Conservation (phyloP, 1,140 invertebrate genomes). For the Drosophila albomicans region DNA sequence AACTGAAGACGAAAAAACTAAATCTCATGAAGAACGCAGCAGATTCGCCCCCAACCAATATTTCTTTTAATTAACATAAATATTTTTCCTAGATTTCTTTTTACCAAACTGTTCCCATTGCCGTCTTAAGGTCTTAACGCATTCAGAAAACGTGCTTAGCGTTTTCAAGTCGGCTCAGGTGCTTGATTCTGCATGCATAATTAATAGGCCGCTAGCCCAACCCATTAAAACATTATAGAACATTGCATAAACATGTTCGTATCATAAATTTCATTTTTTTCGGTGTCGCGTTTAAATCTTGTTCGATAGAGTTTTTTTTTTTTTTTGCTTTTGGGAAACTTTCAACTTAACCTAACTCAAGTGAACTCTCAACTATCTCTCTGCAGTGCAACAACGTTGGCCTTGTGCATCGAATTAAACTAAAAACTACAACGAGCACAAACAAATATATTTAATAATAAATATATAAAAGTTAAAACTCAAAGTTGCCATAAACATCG, state of each 20-base stretch:
- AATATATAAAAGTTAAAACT: slow-evolving; percentile 52
- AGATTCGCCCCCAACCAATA: slow-evolving; percentile 19
- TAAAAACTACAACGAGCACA: slow-evolving; percentile 45
- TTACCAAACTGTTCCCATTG: slow-evolving; percentile 57
- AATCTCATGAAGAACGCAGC: slow-evolving; percentile 28
- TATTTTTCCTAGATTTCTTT: slow-evolving; percentile 67
- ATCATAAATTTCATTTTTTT: slow-evolving; percentile 52
- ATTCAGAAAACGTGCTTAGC: slow-evolving; percentile 66
- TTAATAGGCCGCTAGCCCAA: slow-evolving; percentile 51
- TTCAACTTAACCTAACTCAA: slow-evolving; percentile 35
- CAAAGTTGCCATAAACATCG: slow-evolving; percentile 72
- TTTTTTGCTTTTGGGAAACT: not conserved
- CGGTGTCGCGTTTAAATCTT: slow-evolving; percentile 49
- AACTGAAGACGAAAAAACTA: not conserved
- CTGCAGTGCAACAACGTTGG: slow-evolving; percentile 68
- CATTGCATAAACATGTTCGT: slow-evolving; percentile 50
- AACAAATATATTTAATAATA: slow-evolving; percentile 39
- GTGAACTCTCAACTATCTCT: slow-evolving; percentile 43
- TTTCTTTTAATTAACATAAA: slow-evolving; percentile 70
- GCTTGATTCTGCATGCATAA: slow-evolving; percentile 73
- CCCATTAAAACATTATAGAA: slow-evolving; percentile 57
- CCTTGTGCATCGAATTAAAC: slow-evolving; percentile 54
- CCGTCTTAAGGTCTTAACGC: slow-evolving; percentile 34
- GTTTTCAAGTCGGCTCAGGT: slow-evolving; percentile 38
- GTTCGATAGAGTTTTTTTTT: not conserved